Evolutionary conservation across 2,797 vertebrate genomes (phyloP).

Genomic region (Peromyscus eremicus): DNA sequence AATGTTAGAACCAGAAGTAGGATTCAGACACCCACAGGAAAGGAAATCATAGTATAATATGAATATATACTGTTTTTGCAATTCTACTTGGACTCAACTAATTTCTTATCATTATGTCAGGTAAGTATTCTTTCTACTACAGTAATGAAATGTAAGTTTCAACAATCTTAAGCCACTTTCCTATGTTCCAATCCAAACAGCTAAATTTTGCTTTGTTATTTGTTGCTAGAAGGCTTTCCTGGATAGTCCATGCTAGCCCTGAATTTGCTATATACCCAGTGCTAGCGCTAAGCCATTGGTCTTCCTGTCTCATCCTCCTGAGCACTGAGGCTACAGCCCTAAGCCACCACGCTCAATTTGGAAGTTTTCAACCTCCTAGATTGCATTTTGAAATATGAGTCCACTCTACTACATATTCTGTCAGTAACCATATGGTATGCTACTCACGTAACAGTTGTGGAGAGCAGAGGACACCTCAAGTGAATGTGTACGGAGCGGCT

Average conservation of each 20-base stretch:
- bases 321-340: neutral
- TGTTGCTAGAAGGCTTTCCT: neutral
- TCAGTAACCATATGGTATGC: neutral
- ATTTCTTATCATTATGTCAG: neutral
- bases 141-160: neutral
- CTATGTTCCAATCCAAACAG: slow-evolving; percentile 11
- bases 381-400: neutral
- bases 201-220: neutral
- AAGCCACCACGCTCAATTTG: neutral
- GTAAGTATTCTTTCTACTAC: neutral
- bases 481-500: neutral
- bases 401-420: neutral
- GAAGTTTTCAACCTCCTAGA: neutral
- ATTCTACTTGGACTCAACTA: slow-evolving; percentile 6
- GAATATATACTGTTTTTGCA: neutral
- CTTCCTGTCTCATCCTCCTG: neutral
- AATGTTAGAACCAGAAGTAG: neutral
- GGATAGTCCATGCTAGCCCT: neutral
- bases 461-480: neutral
- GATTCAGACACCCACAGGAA: slow-evolving; percentile 2
- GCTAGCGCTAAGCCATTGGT: no score
- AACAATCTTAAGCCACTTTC: neutral
- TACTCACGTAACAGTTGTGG: neutral
- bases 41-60: neutral
- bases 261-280: neutral